Percentiles rank a stretch among this genome's conserved stretches.
phyloP scores from a whole-genome alignment of 2,888 invertebrate genomes.

The Gibbula magus region DNA sequence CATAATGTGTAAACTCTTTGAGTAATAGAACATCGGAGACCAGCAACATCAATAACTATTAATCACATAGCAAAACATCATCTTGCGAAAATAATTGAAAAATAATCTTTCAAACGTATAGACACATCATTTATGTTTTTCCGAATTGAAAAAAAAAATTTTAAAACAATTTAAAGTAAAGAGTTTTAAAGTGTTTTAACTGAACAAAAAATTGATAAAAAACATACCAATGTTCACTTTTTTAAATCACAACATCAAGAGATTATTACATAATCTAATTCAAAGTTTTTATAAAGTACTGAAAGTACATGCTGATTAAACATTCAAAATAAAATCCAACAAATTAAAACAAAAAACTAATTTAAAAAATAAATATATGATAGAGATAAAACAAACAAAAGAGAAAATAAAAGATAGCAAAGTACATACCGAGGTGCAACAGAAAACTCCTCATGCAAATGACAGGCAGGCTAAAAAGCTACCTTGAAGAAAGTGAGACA shows the following conservation, averaged over 20 bases:
- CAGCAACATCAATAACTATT: too few species aligned
- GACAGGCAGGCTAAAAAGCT: background rate
- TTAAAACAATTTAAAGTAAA: background rate
- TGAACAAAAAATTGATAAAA: background rate
- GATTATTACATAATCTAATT: background rate
- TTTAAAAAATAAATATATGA: background rate
- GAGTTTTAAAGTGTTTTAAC: background rate
- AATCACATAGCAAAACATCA: too few species aligned
- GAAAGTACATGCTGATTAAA: background rate
- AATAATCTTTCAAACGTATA: background rate
- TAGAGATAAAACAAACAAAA: background rate
- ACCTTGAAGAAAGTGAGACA: conserved; percentile 6
- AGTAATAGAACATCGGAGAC: too few species aligned
- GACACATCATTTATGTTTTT: background rate
- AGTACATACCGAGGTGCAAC: conserved; percentile 23
- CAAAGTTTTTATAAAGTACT: too few species aligned
- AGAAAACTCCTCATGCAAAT: conserved; percentile 16
- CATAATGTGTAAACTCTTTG: too few species aligned
- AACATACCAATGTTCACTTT: background rate
- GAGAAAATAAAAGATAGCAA: background rate
- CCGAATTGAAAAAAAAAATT: background rate
- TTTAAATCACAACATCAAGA: background rate
- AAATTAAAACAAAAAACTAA: background rate
- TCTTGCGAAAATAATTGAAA: too few species aligned
- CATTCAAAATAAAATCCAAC: background rate